Conservation (phyloP, 2,113 vertebrate genomes). For the Nyctibius bracteatus region DNA sequence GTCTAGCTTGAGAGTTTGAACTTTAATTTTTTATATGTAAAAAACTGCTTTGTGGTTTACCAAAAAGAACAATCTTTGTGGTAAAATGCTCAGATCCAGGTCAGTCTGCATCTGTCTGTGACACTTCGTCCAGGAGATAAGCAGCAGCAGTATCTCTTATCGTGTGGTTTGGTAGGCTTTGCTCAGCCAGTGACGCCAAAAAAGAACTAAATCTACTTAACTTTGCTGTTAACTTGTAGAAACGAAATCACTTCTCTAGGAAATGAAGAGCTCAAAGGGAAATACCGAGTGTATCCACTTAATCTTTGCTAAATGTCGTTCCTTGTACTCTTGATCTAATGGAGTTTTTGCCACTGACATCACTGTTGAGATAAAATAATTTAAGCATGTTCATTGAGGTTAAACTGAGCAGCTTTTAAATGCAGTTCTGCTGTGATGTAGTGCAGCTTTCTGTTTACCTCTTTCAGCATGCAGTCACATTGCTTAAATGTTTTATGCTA, state of each 20-base stretch:
- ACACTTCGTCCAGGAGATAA: background rate
- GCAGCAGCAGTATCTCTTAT: background rate
- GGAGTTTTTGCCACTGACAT: background rate
- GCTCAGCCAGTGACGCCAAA: background rate
- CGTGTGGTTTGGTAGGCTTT: background rate
- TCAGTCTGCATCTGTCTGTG: background rate
- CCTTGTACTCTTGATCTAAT: background rate
- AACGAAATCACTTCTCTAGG: background rate
- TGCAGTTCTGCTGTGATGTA: background rate
- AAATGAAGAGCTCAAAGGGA: background rate
- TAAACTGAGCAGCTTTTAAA: background rate
- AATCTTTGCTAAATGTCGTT: background rate
- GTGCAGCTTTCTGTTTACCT: background rate
- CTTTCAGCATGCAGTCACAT: fast-evolving
- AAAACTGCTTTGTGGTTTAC: background rate
- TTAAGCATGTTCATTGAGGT: background rate
- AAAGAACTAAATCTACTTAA: background rate
- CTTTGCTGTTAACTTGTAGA: background rate
- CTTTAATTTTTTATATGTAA: background rate
- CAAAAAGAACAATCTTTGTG: background rate
- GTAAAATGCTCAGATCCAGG: background rate
- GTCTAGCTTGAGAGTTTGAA: background rate
- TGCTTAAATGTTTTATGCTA: background rate
- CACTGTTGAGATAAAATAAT: background rate
- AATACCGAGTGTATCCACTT: background rate